Percentiles rank a stretch among this genome's conserved stretches.
Evolutionary conservation across 2,113 vertebrate species (phyloP).

Genomic region (Pan troglodytes): DNA sequence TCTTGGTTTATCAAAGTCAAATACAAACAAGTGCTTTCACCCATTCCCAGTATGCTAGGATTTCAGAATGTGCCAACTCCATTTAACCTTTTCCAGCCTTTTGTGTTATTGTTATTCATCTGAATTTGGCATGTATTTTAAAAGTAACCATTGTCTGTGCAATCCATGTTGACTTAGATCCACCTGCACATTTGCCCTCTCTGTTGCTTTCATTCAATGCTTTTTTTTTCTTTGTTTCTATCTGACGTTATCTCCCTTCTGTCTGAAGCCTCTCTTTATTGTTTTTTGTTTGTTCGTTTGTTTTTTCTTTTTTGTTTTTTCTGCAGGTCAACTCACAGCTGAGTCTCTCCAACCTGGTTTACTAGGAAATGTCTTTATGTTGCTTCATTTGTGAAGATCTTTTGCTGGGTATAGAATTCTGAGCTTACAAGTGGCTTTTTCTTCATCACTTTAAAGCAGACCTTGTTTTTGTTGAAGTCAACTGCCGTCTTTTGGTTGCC

Average conservation of each 20-base stretch:
- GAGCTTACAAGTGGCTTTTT: neutral
- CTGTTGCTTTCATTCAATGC: neutral
- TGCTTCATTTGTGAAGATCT: rapidly evolving
- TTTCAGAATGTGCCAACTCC: neutral
- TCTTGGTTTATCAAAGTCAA: neutral
- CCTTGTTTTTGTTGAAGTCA: neutral
- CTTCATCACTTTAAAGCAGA: neutral
- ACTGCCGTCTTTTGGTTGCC: too few relatives aligned
- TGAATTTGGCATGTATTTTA: neutral
- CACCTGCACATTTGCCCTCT: too few relatives aligned
- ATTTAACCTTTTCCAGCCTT: neutral
- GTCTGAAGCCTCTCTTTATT: neutral
- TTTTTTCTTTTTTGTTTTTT: neutral
- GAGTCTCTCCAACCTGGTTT: neutral
- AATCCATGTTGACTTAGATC: too few relatives aligned
- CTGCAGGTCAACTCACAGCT: too few relatives aligned
- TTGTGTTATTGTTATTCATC: neutral
- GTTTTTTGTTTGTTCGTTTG: neutral
- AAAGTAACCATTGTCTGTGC: neutral
- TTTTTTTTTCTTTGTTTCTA: neutral
- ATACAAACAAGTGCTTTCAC: neutral
- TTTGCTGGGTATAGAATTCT: neutral
- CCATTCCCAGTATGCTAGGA: neutral
- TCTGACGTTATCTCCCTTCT: neutral
- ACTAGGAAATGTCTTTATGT: neutral